These are phyloP conservation scores for Syncerus caffer DNA, from an alignment of 2,797 vertebrate species.

Conservation along the genomic window DNA sequence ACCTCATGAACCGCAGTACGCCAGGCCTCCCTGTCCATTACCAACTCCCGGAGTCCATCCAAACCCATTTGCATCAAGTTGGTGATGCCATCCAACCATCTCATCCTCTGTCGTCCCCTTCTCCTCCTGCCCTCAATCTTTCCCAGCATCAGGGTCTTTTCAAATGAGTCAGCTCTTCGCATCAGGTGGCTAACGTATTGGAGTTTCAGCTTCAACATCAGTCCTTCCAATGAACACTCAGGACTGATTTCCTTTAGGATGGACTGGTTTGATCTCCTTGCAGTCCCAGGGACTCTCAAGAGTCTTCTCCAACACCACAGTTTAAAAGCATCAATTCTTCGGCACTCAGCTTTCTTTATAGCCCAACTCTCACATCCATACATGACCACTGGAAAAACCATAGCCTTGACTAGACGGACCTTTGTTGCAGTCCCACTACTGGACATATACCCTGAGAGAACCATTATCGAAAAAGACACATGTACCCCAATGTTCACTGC, in stretches of 20 bases:
- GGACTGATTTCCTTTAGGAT: background rate
- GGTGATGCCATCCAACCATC: background rate
- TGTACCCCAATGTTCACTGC: background rate
- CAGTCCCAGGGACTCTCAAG: background rate
- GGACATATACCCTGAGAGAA: background rate
- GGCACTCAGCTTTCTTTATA: background rate
- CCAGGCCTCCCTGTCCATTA: background rate
- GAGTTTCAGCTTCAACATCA: background rate
- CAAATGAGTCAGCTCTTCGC: background rate
- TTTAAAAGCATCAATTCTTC: background rate
- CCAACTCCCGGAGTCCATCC: background rate
- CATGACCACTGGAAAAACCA: background rate
- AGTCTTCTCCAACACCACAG: background rate
- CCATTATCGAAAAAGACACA: background rate
- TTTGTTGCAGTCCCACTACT: background rate
- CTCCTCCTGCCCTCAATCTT: background rate
- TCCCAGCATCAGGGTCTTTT: background rate
- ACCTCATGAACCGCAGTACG: rapidly evolving
- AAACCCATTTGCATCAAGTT: background rate
- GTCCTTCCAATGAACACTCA: background rate
- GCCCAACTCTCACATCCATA: background rate
- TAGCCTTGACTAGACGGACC: background rate
- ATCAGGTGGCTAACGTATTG: background rate
- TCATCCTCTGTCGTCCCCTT: background rate
- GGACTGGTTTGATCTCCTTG: background rate